Conservation (phyloP, 2,113 vertebrate species). For the Silurus glanis region DNA sequence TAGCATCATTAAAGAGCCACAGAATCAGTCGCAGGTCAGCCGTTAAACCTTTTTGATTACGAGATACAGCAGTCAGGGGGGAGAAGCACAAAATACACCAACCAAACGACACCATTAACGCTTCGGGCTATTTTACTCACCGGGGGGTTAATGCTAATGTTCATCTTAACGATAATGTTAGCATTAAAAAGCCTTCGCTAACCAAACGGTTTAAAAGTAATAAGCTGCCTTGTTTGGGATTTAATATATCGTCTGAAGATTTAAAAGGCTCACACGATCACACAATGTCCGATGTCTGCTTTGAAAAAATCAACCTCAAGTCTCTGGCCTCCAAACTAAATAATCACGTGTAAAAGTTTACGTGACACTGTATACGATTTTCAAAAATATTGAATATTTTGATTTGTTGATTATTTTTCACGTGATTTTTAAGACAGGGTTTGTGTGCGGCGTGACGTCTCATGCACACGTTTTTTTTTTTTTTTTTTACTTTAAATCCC, state of each 20-base stretch:
- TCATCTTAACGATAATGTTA: not conserved
- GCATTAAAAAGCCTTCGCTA: not conserved
- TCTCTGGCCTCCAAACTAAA: too few species aligned
- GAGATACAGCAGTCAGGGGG: not conserved
- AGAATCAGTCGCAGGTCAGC: conserved; percentile 16
- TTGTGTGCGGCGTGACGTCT: not conserved
- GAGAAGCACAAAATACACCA: not conserved
- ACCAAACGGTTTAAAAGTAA: not conserved
- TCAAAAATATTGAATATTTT: too few species aligned
- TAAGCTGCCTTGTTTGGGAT: conserved; percentile 3
- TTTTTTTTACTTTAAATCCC: too few species aligned
- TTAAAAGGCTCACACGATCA: not conserved
- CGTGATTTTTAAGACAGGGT: too few species aligned
- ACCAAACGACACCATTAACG: not conserved
- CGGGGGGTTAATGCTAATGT: conserved; percentile 4
- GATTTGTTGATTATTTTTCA: too few species aligned
- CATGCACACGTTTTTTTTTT: too few species aligned
- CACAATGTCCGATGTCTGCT: not conserved
- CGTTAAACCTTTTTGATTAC: not conserved
- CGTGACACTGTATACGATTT: too few species aligned
- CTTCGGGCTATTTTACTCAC: not conserved
- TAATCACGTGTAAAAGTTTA: not conserved
- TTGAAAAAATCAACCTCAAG: too few species aligned
- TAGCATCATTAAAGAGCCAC: not conserved
- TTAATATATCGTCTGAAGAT: not conserved